Percentiles rank a stretch among this genome's conserved stretches.
Evolutionary conservation across 2,797 vertebrate genomes (phyloP).

Genomic region (Myotis daubentonii): DNA sequence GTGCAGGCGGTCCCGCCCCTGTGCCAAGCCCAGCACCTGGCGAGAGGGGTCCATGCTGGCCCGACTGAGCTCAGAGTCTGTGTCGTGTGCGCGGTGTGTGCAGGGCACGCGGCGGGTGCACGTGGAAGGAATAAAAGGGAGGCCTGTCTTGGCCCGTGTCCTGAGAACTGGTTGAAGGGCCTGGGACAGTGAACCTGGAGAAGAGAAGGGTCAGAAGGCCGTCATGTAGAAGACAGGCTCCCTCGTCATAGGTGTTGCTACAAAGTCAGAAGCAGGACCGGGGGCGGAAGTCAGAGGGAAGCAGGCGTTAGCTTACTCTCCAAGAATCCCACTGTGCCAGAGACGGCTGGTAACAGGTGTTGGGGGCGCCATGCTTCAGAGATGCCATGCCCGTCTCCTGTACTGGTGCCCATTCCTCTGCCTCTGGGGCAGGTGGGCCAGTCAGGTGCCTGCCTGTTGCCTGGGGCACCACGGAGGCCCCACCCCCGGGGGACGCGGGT

Average conservation of each 20-base stretch:
- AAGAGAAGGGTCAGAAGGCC: neutral
- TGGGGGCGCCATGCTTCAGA: neutral
- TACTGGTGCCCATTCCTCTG: neutral
- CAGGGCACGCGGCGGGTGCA: neutral
- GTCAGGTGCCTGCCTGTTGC: neutral
- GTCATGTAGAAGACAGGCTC: neutral
- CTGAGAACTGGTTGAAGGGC: neutral
- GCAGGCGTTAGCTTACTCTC: neutral
- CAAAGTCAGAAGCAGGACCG: neutral
- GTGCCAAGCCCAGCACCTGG: too few species aligned
- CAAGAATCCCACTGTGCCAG: neutral
- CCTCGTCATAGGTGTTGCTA: fast-evolving
- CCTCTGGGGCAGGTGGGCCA: neutral
- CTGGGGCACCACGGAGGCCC: neutral
- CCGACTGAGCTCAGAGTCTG: fast-evolving
- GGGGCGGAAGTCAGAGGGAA: neutral
- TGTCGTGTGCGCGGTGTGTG: fast-evolving
- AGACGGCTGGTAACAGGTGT: neutral
- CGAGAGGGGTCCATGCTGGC: fast-evolving
- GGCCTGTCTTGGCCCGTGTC: neutral
- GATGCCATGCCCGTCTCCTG: fast-evolving
- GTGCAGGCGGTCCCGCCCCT: fast-evolving
- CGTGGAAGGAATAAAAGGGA: neutral
- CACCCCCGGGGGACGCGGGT: neutral
- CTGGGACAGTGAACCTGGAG: neutral